Percentiles rank a stretch among this genome's conserved stretches.
These are phyloP conservation scores for Pangasius sanitwongsei DNA, from an alignment of 2,797 vertebrate species.

Conservation along the genomic window DNA sequence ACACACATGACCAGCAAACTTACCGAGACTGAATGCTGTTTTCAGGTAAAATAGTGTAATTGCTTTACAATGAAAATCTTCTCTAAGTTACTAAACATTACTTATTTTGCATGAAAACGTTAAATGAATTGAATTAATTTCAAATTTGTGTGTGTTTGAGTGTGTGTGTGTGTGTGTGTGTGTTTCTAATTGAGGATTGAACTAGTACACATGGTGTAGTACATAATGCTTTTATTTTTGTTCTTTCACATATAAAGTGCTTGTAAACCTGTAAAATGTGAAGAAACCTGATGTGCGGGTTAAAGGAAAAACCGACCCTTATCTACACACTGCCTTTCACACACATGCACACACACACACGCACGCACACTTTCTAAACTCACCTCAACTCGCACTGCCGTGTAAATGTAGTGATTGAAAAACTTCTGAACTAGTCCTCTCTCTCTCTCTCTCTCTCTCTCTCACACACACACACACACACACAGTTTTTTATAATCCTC, in stretches of 20 bases:
- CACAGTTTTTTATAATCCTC: background rate
- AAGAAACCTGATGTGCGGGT: conserved; percentile 4
- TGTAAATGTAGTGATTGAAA: background rate
- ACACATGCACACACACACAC: background rate
- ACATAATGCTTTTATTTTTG: background rate
- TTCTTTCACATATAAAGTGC: background rate
- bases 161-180: background rate
- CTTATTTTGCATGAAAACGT: background rate
- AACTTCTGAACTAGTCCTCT: background rate
- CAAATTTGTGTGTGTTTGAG: background rate
- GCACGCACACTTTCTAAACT: background rate
- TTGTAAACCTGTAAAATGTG: conserved; percentile 9
- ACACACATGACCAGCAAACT: background rate
- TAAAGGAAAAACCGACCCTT: background rate
- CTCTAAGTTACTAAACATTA: background rate
- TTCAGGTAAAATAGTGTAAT: no score
- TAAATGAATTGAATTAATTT: no score
- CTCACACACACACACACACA: no score
- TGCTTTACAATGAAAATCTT: no score
- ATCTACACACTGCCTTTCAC: background rate
- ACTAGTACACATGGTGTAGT: background rate
- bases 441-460: background rate
- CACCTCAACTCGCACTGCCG: background rate
- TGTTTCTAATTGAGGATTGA: background rate
- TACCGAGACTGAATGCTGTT: no score